These are phyloP conservation scores for Lissonota sp. DNA, from an alignment of 2,888 invertebrate species.

Conservation along the genomic window DNA sequence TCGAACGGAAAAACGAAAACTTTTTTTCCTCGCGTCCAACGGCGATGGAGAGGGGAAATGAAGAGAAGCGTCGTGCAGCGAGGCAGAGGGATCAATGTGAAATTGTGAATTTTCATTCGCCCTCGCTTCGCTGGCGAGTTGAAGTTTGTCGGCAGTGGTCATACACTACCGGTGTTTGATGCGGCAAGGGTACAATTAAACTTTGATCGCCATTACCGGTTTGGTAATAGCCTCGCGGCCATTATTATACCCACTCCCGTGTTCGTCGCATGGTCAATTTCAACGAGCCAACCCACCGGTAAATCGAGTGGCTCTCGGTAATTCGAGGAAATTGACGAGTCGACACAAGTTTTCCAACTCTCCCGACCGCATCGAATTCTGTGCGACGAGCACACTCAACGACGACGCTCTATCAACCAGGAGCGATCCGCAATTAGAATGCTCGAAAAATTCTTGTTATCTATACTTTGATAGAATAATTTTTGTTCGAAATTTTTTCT, in stretches of 20 bases:
- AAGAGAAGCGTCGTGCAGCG: constrained; percentile 5
- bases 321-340: constrained; percentile 56
- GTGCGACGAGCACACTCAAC: constrained; percentile 25
- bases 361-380: constrained; percentile 24
- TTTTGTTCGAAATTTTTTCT: no score
- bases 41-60: constrained; percentile 10
- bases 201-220: constrained; percentile 75
- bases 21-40: no score
- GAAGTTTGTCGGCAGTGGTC: constrained; percentile 71
- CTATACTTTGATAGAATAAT: no score
- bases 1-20: no score
- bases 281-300: constrained; percentile 27
- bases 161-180: constrained; percentile 60
- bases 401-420: constrained; percentile 3
- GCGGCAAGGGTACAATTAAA: constrained; percentile 78
- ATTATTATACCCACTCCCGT: constrained; percentile 30
- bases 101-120: not conserved
- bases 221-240: constrained; percentile 68
- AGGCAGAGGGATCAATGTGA: not conserved
- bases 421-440: not conserved
- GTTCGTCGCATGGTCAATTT: constrained; percentile 67
- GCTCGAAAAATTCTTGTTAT: no score
- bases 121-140: constrained; percentile 63
- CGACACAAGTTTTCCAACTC: constrained; percentile 51
- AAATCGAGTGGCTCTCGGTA: constrained; percentile 39